phyloP scores from a whole-genome alignment of 2,888 invertebrate genomes.

The Endotricha flammealis region DNA sequence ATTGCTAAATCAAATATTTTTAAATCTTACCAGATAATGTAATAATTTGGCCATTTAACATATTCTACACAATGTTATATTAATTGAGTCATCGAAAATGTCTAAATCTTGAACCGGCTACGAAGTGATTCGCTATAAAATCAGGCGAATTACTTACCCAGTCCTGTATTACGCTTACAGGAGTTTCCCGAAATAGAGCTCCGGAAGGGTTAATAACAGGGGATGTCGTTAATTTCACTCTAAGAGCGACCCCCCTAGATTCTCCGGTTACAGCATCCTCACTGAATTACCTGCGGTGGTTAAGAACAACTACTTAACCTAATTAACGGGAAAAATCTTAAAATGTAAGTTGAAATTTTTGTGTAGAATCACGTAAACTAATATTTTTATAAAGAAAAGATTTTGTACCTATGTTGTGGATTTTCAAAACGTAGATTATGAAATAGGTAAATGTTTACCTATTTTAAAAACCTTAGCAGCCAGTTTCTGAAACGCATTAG shows the following conservation, averaged over 20 bases:
- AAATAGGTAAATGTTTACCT: too few relatives aligned
- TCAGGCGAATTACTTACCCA: slow-evolving; percentile 27
- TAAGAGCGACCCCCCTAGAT: slow-evolving; percentile 38
- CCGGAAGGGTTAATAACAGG: slow-evolving; percentile 62
- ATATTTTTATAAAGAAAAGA: too few relatives aligned
- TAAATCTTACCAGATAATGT: too few relatives aligned
- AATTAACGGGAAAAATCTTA: slow-evolving; percentile 54
- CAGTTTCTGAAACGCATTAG: too few relatives aligned
- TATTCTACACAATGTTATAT: too few relatives aligned
- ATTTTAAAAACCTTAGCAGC: too few relatives aligned
- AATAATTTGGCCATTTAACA: too few relatives aligned
- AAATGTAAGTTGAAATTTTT: too few relatives aligned
- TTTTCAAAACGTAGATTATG: too few relatives aligned
- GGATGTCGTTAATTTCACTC: slow-evolving; percentile 59
- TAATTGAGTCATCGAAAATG: slow-evolving; percentile 8
- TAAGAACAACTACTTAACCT: slow-evolving; percentile 63
- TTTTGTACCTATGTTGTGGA: too few relatives aligned
- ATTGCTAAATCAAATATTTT: too few relatives aligned
- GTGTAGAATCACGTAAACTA: too few relatives aligned
- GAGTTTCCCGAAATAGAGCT: slow-evolving; percentile 50
- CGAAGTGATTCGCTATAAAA: slow-evolving; percentile 24
- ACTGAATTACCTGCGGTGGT: slow-evolving; percentile 50
- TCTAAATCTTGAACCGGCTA: slow-evolving; percentile 21
- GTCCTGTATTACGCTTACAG: slow-evolving; percentile 35
- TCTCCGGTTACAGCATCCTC: slow-evolving; percentile 50